Conservation (phyloP, 2,888 invertebrate genomes). For the Hermodice carunculata region DNA sequence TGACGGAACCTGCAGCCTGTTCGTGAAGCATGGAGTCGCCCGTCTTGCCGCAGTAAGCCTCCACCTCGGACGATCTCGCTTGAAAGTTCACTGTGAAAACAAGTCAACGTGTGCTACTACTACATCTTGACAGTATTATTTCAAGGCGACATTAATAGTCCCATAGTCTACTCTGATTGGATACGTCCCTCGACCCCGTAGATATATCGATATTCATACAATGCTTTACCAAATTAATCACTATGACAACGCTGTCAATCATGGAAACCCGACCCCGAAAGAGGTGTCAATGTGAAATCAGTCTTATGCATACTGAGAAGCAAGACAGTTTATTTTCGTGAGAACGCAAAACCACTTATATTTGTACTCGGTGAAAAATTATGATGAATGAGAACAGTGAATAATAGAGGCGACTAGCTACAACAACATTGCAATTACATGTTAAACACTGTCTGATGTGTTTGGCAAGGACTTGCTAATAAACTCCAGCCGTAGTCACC, state of each 20-base stretch:
- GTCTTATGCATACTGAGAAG: no score
- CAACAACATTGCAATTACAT: no score
- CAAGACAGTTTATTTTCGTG: no score
- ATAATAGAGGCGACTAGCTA: no score
- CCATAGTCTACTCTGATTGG: conserved; percentile 23
- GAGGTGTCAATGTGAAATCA: no score
- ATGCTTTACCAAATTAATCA: conserved; percentile 19
- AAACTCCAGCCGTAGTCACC: no score
- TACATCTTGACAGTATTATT: no score
- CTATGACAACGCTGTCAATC: conserved; percentile 32
- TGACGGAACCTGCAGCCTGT: conserved; percentile 52
- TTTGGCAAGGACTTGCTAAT: no score
- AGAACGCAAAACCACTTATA: no score
- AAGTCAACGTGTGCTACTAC: not conserved
- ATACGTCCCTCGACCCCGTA: conserved; percentile 14
- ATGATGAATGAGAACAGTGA: no score
- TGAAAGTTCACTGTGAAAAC: conserved; percentile 24
- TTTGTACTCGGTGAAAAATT: no score
- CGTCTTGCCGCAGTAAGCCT: conserved; percentile 19
- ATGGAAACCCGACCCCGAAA: conserved; percentile 25
- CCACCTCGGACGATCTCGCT: conserved; percentile 14
- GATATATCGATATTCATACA: conserved; percentile 33
- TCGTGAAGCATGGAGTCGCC: conserved; percentile 44
- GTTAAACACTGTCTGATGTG: no score
- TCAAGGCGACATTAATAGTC: conserved; percentile 15